Base-by-base conservation (phyloP, 2,113 vertebrate genomes). In the Tapirus terrestris region DNA sequence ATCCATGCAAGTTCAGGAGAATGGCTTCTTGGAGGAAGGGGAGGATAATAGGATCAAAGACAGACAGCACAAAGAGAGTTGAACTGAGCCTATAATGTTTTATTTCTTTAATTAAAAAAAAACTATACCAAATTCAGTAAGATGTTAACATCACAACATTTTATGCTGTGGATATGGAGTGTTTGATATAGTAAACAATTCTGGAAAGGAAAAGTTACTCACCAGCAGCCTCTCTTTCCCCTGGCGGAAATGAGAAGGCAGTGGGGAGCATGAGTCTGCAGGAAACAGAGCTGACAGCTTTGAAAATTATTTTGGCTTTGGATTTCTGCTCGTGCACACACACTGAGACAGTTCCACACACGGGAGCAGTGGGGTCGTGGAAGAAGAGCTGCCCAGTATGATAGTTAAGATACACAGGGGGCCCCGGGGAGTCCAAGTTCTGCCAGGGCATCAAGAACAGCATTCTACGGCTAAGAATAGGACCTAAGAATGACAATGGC, bases 231-330 rank as follows among this genome's bases (percentile, higher is more conserved):
- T 93, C 25, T 72, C 75, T 87, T 75, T 81, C 51, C 65, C 61
- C 20, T 1, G 0, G 27, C 86, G 82, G 95, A 91, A 97, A 92
- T 83, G 91, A 97, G 51, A 89, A 89, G 93, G 67, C 91, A 65
- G 77, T 63, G 63, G 82, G 89, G 58, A 95, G n/a, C 63, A 56
- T 68, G 70, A 58, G 27, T 31, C 93, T 70, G 5, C 56, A 90
- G 93, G 61, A 92, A 79, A 86, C 58, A 89, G 82, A 91, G 25
- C 91, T 83, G 85, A 94, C 85, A 89, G 91, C 73, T 95, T 93
- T 97, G 93, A 80, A 91, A 89, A 95, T 96, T 68, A 87, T 73
- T 93, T 77, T 76, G 86, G 77, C 89, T 93, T 89, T 96, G 89
- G 58, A 45, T 89, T 86, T 84, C 73, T 92, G 63, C 80, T 97